phyloP scores from a whole-genome alignment of 2,888 invertebrate genomes.

The Chirona hameri region DNA sequence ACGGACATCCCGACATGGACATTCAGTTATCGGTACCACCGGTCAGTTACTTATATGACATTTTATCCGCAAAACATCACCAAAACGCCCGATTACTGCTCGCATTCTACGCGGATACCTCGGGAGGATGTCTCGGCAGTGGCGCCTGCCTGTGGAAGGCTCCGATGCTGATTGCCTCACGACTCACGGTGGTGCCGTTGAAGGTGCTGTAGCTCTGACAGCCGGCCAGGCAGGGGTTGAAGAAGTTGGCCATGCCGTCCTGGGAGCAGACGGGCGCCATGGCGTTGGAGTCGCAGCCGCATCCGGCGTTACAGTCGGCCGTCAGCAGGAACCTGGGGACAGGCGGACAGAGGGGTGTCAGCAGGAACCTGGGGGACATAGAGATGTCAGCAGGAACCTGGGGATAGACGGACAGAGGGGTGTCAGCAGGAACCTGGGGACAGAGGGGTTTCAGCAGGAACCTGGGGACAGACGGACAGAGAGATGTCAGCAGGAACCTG shows the following conservation, averaged over 20 bases:
- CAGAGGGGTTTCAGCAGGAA: slow-evolving; percentile 30
- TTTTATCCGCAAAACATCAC: no score
- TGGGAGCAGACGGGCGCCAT: slow-evolving; percentile 63
- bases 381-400: background rate
- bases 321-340: slow-evolving; percentile 40
- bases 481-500: background rate
- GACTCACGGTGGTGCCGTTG: slow-evolving; percentile 35
- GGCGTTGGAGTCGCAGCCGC: slow-evolving; percentile 46
- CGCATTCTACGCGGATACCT: no score
- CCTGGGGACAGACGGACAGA: slow-evolving; percentile 39
- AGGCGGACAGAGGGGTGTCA: background rate
- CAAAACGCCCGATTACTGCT: no score
- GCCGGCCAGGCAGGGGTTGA: slow-evolving; percentile 70
- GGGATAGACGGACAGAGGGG: background rate
- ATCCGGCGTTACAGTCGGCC: slow-evolving; percentile 30
- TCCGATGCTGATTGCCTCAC: no score
- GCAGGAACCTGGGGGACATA: background rate
- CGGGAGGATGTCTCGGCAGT: no score
- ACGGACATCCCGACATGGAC: no score
- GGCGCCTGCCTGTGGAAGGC: no score
- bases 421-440: background rate
- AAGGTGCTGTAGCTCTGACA: slow-evolving; percentile 49
- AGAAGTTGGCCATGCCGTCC: slow-evolving; percentile 57
- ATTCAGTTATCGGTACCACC: no score
- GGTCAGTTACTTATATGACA: no score